Base-by-base conservation (phyloP, 2,888 invertebrate species). In the Adelognathus sp. region DNA sequence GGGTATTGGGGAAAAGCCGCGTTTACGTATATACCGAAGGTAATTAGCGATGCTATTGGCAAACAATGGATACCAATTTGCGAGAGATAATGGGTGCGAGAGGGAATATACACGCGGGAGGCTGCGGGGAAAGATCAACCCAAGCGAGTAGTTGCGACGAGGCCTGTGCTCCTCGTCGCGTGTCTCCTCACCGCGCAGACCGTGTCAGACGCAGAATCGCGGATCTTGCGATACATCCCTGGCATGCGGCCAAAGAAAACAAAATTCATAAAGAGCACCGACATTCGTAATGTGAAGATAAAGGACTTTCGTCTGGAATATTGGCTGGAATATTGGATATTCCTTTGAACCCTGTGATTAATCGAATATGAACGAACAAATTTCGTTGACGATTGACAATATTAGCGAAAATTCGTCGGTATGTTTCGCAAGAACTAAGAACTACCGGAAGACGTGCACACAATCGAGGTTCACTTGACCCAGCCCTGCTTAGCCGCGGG, bases 121-220 rank as follows among this genome's bases (percentile, higher is more conserved):
- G 58, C 54, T 31, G 56, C 16, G 46, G 58, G n/a, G 46, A 52
- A 58, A 60, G 63, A 66, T 46, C 63, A 64, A 50, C n/a, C 18
- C 39, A 14, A n/a, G 18, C 33, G 3, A 9, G 36, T 27, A 50
- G 54, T 77, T 36, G 29, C 56, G 16, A 18, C 50, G 66, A 16
- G 64, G 39, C 39, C 31, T 41, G 52, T 72, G n/a, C n/a, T n/a
- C n/a, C n/a, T n/a, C n/a, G n/a, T 52, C 46, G 39, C 14, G 36
- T 46, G 39, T 27, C 29, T 66, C n/a, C 46, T 52, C 16, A 29
- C 9, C 46, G 27, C 29, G 11, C 31, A 3, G 16, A 39, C 18
- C 21, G 39, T 80, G 69, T 73, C 73, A 50, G 61, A 39, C 74
- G 77, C 77, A 70, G 77, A 64, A 64, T 70, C 39, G n/a, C 39